Base-by-base conservation (phyloP, 1,140 invertebrate genomes). In the Paraescarpia echinospica region DNA sequence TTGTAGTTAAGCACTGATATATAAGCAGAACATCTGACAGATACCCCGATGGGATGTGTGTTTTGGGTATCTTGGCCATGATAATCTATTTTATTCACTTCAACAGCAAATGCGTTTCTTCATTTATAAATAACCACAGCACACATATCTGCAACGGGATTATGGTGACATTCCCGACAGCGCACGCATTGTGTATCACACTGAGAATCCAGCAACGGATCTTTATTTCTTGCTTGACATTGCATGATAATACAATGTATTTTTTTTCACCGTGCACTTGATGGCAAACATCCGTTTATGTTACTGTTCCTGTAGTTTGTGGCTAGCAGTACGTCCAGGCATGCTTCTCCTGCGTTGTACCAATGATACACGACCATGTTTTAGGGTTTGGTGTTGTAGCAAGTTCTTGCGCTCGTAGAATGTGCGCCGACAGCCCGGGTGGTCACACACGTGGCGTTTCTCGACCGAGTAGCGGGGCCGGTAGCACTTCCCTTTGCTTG, bases 371-470 rank as follows among this genome's bases (percentile, higher is more conserved):
- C 41, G 48, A 41, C 93, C 51, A 89, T 93, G 91, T 59, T 92
- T 92, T 48, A 35, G 8, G 93, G 18, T 33, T 35, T 92, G 22
- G 88, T 93, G 48, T 91, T 89, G 14, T 18, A 88, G 12, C 92
- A 93, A 35, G 92, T 93, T 92, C 92, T 92, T 34, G n/a, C 48
- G n/a, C 34, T 88, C 93, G 93, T 34, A 34, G 93, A 93, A 59
- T 41, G 92, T 35, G 92, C 92, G 88, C 34, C 22, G 35, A 48
- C 91, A 92, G 41, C 91, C 91, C 33, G 91, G 91, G 41, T 92
- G 35, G 12, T 35, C 33, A n/a, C 91, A 92, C 33, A 35, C 33
- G 35, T 35, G 41, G n/a, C 34, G 35, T 31, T 92, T 92, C 34
- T 35, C 91, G 35, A 34, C 41, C 9, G 35, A 35, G 33, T 92